Evolutionary conservation across 2,113 vertebrate genomes (phyloP), one percentile per base, ranked within the genome.

Genomic region (Murina feae): DNA sequence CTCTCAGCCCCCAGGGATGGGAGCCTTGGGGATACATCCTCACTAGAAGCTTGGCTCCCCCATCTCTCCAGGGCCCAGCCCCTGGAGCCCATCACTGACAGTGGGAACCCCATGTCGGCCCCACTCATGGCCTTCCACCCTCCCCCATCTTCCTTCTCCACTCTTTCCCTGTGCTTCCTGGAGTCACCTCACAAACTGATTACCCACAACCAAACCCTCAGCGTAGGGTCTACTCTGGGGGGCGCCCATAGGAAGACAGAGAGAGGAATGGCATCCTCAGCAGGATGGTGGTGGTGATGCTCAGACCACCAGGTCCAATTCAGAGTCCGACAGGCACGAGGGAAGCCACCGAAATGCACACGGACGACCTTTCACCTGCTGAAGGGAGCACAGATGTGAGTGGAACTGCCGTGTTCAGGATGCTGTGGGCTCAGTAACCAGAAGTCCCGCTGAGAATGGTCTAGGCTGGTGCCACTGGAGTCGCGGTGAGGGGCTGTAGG

Each of bases 71-170:
- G 63, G n/a, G 28, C 53, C 21, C 6, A 13, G 23, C 9, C 53
- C 37, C 7, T 21, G 18, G 20, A 93, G 20, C 32, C 17, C 0
- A 0, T 23, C 39, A 35, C 18, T 2, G 5, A 0, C n/a, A 18
- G 13, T 13, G 42, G 49, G 72, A 72, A 68, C 12, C 5, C 30
- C 25, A 25, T 44, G 75, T 6, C 28, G 17, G 13, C 65, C 28
- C 32, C 53, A 4, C 9, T 51, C 10, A 23, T n/a, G 58, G 51
- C 28, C 12, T 16, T 9, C 21, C 25, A 12, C 37, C 6, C 13
- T 51, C 28, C 35, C 25, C 13, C 14, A 6, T 11, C 39, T 37
- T 21, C 42, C 32, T 53, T 39, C 44, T 37, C 20, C 37, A 51
- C 37, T 44, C 55, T 44, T 2, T 16, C 1, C 44, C 9, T 1